Evolutionary conservation across 2,888 invertebrate species (phyloP), one percentile per base, ranked within the genome.

Genomic region (Dynastes tityus): DNA sequence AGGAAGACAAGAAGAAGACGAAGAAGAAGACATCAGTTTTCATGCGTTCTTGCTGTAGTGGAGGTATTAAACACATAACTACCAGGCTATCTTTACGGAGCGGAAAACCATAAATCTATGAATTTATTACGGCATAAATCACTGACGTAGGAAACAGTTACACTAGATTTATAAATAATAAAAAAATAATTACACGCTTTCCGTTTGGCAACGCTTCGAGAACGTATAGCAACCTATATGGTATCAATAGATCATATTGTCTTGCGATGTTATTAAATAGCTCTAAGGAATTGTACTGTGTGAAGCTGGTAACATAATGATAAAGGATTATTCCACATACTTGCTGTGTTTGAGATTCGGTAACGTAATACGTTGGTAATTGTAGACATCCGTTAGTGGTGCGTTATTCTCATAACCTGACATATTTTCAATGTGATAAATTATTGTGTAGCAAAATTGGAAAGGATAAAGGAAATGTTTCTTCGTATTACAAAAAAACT

Each of bases 111-210:
- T 74, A 74, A 74, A 74, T 74, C 61, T 58, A 74, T 74, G 61
- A 61, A 74, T 74, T 74, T 74, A 74, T 74, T 74, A 45, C 73
- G 55, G n/a, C 29, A 74, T 74, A 74, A 74, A 74, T 74, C 73
- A 74, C 61, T 45, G 61, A 13, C 61, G 73, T 61, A 74, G 49
- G 61, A 74, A 27, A 74, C 73, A 45, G 73, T 74, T 74, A 74
- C 61, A 74, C 45, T 74, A 27, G 73, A 74, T 74, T 74, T 61
- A 74, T 74, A 74, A 74, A 74, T 74, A 74, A 61, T 74, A 74
- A 74, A 74, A 74, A 74, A 74, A 74, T 74, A 74, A 74, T 74
- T 74, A 74, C 45, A 45, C 40, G 73, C 45, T 61, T 61, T 74
- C 73, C 73, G 73, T 74, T 74, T 74, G 73, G 73, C 45, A 61